Base-by-base conservation (phyloP, 2,113 vertebrate genomes). In the Tonatia bakeri region DNA sequence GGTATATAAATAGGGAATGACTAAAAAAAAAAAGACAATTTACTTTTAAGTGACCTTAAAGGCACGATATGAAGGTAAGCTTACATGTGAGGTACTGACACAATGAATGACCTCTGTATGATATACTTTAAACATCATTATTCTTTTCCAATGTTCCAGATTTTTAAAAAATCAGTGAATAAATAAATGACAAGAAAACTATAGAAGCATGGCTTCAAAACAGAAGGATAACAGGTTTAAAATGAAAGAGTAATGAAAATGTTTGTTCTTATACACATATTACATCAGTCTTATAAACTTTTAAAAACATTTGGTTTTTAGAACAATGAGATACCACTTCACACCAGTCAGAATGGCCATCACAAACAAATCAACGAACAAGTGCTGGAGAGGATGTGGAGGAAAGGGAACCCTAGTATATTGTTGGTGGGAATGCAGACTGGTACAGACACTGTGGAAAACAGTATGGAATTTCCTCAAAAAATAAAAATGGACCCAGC, bases 11-110 rank as follows among this genome's bases (percentile, higher is more conserved):
- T 3, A 87, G 45, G 26, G 17, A 90, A 72, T 87, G n/a, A 61
- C 26, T 36, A 40, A 47, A 12, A 90, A 40, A 47, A 12, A 90
- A 94, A 92, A 76, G 9, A 83, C 1, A 92, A 61, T 61, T 61
- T 84, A 84, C 28, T 91, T 93, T 95, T 50, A 94, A 87, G 61
- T 59, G 54, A 81, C 59, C 67, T 75, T 90, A 76, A 96, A 83
- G 61, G 61, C 7, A 91, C 22, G 56, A 28, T 56, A 86, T 33
- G 73, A 76, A 95, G 22, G 43, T 33, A 77, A 26, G 40, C 61
- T 90, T 81, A 89, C 94, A 64, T 40, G 12, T 81, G 52, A 93
- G 17, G 36, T 33, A 64, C 28, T 54, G 22, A 85, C 4, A 59
- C 72, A 70, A 76, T 70, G 36, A 75, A 43, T 65, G 38, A 64